Base-by-base conservation (phyloP, 2,113 vertebrate species). In the Neogale vison region DNA sequence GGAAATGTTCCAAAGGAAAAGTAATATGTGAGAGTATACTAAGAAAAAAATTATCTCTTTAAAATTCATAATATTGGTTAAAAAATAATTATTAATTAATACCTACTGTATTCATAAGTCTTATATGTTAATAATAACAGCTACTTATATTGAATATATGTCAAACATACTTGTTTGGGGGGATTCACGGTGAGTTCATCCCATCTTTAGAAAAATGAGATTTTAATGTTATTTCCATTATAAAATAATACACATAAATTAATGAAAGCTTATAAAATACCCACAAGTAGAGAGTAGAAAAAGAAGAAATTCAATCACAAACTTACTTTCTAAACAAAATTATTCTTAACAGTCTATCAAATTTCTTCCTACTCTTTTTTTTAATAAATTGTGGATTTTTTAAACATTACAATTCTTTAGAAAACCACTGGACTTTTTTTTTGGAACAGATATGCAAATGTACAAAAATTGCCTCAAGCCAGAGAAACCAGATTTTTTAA, bases 401-500 rank as follows among this genome's bases (percentile, higher is more conserved):
- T 91, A 82, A 86, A 82, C 6, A 72, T 81, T 93, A 76, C 36
- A 91, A 47, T 96, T 95, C 39, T 82, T 42, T 88, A 83, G 59
- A 90, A 96, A 93, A 82, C 24, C 34, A 83, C 39, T 7, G 45
- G 10, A 55, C 59, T 50, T 23, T n/a, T 91, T 93, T 89, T 34
- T 34, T 13, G 39, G 34, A 67, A 42, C 14, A 55, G 55, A 67
- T 89, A 89, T 69, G 20, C 29, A 96, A 95, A 96, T 95, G 82
- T 36, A 34, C 83, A 91, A 95, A 86, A 96, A 89, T 79, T 88
- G 50, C 95, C 47, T 14, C 29, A 88, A 63, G 61, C 20, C 63
- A 93, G 50, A 93, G 67, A 88, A 96, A 96, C 9, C 42, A 84
- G 39, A 76, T 88, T 94, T 94, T 95, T 47, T 91, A 86, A 91